These are phyloP conservation scores for Ecliptopera silaceata DNA, from an alignment of 2,888 invertebrate species.

Conservation along the genomic window DNA sequence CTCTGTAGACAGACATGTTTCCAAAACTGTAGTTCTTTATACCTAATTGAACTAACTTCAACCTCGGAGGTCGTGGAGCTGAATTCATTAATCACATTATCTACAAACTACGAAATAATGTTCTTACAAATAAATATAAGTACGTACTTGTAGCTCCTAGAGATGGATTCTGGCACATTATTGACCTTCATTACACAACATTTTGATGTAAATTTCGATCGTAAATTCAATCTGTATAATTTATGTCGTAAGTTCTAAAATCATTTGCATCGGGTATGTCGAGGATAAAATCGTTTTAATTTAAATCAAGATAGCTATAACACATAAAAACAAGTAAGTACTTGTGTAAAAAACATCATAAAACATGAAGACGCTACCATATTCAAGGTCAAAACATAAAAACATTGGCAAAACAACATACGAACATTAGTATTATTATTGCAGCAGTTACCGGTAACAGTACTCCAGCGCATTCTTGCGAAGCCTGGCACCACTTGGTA, in stretches of 20 bases:
- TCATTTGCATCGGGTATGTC: background rate
- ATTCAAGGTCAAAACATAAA: slow-evolving; percentile 27
- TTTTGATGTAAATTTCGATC: too few relatives aligned
- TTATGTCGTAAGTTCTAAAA: background rate
- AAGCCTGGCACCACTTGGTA: slow-evolving; percentile 72
- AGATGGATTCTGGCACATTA: too few relatives aligned
- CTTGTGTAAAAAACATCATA: slow-evolving; percentile 11
- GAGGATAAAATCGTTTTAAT: background rate
- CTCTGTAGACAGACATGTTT: background rate
- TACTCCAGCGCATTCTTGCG: slow-evolving; percentile 60
- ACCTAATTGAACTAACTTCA: slow-evolving; percentile 1
- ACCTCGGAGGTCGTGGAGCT: background rate
- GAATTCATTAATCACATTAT: slow-evolving; percentile 2
- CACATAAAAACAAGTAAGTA: slow-evolving; percentile 16
- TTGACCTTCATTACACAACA: too few relatives aligned
- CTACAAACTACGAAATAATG: background rate
- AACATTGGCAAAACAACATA: slow-evolving; percentile 21
- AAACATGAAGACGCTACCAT: slow-evolving; percentile 18
- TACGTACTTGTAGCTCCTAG: too few relatives aligned
- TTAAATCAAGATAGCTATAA: background rate
- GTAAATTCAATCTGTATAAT: too few relatives aligned
- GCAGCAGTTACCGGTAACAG: slow-evolving; percentile 42
- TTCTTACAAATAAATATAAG: background rate
- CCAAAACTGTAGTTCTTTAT: background rate
- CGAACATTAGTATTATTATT: slow-evolving; percentile 15